Conservation (phyloP, 2,113 vertebrate species). For the Anguilla rostrata region DNA sequence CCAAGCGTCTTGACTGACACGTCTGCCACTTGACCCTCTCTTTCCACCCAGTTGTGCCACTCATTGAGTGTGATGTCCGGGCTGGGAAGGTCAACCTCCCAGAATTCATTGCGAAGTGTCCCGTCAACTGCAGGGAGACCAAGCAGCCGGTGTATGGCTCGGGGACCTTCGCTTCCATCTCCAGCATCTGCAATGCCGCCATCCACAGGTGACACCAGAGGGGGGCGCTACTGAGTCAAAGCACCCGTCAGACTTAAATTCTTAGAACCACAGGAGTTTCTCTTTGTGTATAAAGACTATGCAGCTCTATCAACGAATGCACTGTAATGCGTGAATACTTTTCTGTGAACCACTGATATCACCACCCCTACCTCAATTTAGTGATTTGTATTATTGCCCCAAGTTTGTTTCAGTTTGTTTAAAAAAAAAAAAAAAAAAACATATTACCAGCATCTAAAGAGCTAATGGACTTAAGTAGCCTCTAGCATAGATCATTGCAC, state of each 20-base stretch:
- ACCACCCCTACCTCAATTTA: no score
- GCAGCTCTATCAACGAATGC: not conserved
- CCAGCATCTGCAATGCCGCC: constrained; percentile 92
- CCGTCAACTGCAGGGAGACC: constrained; percentile 83
- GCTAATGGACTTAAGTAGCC: no score
- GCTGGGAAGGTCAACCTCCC: constrained; percentile 87
- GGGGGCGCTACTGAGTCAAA: not conserved
- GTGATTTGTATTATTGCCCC: no score
- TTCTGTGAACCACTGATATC: no score
- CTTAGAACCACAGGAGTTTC: not conserved
- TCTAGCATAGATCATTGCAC: no score
- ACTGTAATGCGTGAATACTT: not conserved
- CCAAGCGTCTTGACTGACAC: not conserved
- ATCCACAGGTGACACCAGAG: constrained; percentile 82
- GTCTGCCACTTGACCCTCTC: constrained; percentile 28
- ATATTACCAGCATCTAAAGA: no score
- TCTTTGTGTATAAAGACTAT: not conserved
- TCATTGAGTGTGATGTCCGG: constrained; percentile 86
- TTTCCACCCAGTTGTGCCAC: constrained; percentile 76
- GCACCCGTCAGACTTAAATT: not conserved
- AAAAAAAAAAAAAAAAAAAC: no score
- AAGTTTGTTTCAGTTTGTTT: no score
- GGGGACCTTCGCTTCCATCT: constrained; percentile 89
- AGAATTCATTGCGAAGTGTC: constrained; percentile 93
- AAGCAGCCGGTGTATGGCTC: constrained; percentile 90